Evolutionary conservation across 2,888 invertebrate genomes (phyloP).

Genomic region (Lasioglossum figueresi): DNA sequence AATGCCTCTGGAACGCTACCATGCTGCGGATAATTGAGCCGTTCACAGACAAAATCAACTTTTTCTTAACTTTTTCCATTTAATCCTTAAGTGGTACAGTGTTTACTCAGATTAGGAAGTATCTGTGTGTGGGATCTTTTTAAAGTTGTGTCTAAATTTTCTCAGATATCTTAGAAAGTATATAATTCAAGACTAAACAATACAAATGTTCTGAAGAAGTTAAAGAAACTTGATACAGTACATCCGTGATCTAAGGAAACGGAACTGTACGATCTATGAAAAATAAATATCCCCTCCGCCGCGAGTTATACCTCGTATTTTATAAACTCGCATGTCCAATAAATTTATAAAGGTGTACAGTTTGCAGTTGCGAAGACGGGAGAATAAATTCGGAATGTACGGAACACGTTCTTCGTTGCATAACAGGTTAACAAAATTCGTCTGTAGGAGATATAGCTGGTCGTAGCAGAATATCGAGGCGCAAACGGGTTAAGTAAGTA

Average conservation of each 20-base stretch:
- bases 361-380: neutral
- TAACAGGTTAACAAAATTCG: neutral
- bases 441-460: neutral
- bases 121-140: neutral
- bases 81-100: neutral
- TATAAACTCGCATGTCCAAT: neutral
- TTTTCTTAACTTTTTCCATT: neutral
- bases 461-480: neutral
- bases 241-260: too few relatives aligned
- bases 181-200: neutral
- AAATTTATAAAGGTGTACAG: neutral
- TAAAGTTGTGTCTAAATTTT: neutral
- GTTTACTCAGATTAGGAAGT: neutral
- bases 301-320: neutral
- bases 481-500: slow-evolving; percentile 16
- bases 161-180: neutral
- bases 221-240: neutral
- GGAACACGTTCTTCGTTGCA: neutral
- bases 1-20: neutral
- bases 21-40: neutral
- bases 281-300: too few relatives aligned
- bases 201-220: neutral
- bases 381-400: too few relatives aligned
- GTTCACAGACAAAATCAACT: neutral
- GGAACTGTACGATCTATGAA: too few relatives aligned